Evolutionary conservation across 2,888 invertebrate genomes (phyloP).

Genomic region (Drosophila glabriapex): DNA sequence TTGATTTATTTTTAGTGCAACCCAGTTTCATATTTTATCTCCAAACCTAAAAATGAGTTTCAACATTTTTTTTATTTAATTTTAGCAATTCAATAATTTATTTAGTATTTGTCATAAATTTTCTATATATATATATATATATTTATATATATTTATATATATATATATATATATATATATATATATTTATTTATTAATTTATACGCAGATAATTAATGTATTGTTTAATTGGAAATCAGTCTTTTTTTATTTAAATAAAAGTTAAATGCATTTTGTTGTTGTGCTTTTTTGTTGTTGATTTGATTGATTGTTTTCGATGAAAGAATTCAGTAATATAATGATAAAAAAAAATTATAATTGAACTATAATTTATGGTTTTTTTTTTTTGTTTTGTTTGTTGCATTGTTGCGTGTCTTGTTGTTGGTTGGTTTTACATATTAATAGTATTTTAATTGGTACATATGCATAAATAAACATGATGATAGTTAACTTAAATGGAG

Average conservation of each 20-base stretch:
- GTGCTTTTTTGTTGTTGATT: conserved; percentile 54
- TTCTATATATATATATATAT: conserved; percentile 61
- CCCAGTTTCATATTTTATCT: not conserved
- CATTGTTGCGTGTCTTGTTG: conserved; percentile 75
- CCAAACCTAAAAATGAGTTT: not conserved
- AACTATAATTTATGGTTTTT: conserved; percentile 63
- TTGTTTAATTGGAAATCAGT: conserved; percentile 85
- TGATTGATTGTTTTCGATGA: conserved; percentile 41
- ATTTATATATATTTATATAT: conserved; percentile 39
- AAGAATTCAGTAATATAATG: conserved; percentile 6
- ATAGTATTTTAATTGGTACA: conserved; percentile 42
- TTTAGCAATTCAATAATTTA: conserved; percentile 80
- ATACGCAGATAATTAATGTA: conserved; percentile 75
- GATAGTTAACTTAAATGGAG: conserved; percentile 49
- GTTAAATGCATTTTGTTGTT: conserved; percentile 72
- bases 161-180: conserved; percentile 41
- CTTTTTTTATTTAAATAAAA: conserved; percentile 84
- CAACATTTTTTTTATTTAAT: conserved; percentile 6
- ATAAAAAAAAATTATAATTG: conserved; percentile 50
- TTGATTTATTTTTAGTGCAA: not conserved
- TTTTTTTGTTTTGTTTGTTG: conserved; percentile 42
- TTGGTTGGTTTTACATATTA: conserved; percentile 54
- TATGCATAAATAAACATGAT: conserved; percentile 46
- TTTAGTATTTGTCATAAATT: conserved; percentile 75
- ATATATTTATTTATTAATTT: conserved; percentile 54